Conservation (phyloP, 2,888 invertebrate genomes). For the Pheosia gnoma region DNA sequence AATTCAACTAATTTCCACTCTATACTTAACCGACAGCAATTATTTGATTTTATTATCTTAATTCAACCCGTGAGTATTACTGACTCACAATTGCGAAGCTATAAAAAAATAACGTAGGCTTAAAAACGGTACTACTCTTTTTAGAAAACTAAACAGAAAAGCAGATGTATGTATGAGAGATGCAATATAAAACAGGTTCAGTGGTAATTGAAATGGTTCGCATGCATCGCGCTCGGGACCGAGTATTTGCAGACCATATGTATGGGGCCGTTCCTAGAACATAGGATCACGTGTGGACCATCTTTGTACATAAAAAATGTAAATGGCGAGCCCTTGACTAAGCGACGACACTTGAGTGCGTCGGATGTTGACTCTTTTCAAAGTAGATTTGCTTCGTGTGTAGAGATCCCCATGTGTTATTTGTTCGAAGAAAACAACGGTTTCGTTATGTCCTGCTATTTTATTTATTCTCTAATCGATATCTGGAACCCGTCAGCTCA, state of each 20-base stretch:
- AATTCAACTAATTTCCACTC: too few species aligned
- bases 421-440: slow-evolving; percentile 27
- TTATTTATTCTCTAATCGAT: not conserved
- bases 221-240: slow-evolving; percentile 23
- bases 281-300: slow-evolving; percentile 64
- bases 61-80: too few species aligned
- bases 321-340: slow-evolving; percentile 53
- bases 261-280: slow-evolving; percentile 70
- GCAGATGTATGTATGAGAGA: slow-evolving; percentile 20
- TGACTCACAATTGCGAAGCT: too few species aligned
- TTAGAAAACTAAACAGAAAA: slow-evolving; percentile 10
- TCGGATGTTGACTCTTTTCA: slow-evolving; percentile 50
- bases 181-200: slow-evolving; percentile 25
- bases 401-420: slow-evolving; percentile 24
- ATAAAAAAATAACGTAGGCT: too few species aligned
- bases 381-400: slow-evolving; percentile 46
- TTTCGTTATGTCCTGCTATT: not conserved
- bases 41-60: too few species aligned
- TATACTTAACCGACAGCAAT: too few species aligned
- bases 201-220: slow-evolving; percentile 34
- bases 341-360: slow-evolving; percentile 41
- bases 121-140: not conserved
- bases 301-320: slow-evolving; percentile 57
- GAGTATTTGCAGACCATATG: slow-evolving; percentile 57
- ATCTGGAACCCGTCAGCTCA: not conserved